Percentiles rank a stretch among this genome's conserved stretches.
These are phyloP conservation scores for Microplitis deprimator DNA, from an alignment of 2,888 invertebrate species.

Conservation along the genomic window DNA sequence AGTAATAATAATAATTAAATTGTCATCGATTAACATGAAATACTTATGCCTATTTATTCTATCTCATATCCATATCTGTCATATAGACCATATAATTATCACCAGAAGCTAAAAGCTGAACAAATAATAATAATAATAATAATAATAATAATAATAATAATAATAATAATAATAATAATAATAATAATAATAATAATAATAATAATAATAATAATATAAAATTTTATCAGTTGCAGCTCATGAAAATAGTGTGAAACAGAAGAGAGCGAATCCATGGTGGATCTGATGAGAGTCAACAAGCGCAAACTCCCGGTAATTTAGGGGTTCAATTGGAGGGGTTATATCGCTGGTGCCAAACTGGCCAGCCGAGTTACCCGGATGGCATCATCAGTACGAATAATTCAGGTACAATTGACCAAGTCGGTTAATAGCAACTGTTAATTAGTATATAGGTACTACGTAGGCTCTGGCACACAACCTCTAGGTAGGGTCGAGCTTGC, in stretches of 20 bases:
- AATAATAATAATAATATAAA: not conserved
- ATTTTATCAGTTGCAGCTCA: conserved; percentile 10
- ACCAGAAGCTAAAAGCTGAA: not conserved
- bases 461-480: not conserved
- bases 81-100: not conserved
- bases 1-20: too few relatives aligned
- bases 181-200: too few relatives aligned
- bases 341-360: conserved; percentile 15
- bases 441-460: conserved; percentile 52
- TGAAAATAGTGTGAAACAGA: conserved; percentile 25
- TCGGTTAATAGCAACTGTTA: conserved; percentile 59
- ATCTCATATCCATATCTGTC: too few relatives aligned
- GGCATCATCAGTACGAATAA: conserved; percentile 56
- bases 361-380: conserved; percentile 23
- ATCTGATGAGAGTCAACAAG: conserved; percentile 26
- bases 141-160: not conserved
- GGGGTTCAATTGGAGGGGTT: conserved; percentile 31
- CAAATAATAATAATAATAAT: not conserved
- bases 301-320: conserved; percentile 18
- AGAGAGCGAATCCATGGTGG: not conserved
- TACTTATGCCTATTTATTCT: too few relatives aligned
- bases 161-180: not conserved
- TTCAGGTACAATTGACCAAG: conserved; percentile 60
- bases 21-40: too few relatives aligned
- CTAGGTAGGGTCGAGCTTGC: conserved; percentile 34